Evolutionary conservation across 2,888 invertebrate species (phyloP).

Genomic region (Oxytorus armatus): DNA sequence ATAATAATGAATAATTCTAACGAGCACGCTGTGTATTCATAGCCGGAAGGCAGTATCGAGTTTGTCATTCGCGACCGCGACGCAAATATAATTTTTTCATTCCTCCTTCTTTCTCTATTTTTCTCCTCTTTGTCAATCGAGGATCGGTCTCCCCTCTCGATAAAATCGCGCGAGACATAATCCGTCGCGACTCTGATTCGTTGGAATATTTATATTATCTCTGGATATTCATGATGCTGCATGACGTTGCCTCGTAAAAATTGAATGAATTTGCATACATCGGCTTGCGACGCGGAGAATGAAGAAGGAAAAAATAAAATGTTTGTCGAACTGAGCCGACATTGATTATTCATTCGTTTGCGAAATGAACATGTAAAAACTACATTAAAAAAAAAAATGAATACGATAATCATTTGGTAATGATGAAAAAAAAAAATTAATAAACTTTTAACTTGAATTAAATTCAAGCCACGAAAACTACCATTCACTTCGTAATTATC

Average conservation of each 20-base stretch:
- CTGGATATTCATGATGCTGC: constrained; percentile 11
- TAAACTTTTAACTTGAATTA: too few species aligned
- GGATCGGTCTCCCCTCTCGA: not conserved
- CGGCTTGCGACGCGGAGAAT: not conserved
- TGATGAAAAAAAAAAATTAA: too few species aligned
- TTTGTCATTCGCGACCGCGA: constrained; percentile 31
- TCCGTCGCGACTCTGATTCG: constrained; percentile 13
- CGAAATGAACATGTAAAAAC: too few species aligned
- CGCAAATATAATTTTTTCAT: constrained; percentile 11
- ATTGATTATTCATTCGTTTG: constrained; percentile 3
- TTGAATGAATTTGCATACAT: constrained; percentile 32
- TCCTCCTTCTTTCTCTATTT: constrained; percentile 12
- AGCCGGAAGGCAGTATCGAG: constrained; percentile 33
- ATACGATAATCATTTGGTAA: too few species aligned
- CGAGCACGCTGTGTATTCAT: not conserved
- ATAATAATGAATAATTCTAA: constrained; percentile 2
- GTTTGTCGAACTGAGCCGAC: too few species aligned
- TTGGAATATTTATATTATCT: not conserved
- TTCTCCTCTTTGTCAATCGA: constrained; percentile 39
- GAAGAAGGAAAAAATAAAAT: constrained; percentile 19
- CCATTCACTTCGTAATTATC: not conserved
- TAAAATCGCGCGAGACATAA: constrained; percentile 2
- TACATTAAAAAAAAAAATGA: too few species aligned
- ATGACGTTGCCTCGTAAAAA: constrained; percentile 18
- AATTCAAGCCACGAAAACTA: too few species aligned